Percentiles rank a stretch among this genome's conserved stretches.
phyloP scores from a whole-genome alignment of 1,140 invertebrate genomes.

The Eumeta japonica region DNA sequence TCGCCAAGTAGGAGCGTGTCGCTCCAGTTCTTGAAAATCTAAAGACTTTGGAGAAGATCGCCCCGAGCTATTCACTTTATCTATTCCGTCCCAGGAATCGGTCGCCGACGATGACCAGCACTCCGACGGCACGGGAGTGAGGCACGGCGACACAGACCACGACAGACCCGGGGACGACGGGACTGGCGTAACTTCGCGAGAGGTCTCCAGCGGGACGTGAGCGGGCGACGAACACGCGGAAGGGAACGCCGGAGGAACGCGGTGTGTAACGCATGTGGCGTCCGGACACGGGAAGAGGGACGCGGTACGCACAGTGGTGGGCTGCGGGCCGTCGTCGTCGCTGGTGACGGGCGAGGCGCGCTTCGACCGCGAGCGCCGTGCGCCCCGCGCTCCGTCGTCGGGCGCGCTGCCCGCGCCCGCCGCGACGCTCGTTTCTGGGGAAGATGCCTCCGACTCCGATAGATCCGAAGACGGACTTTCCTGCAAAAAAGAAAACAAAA shows the following conservation, averaged over 20 bases:
- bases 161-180: too few species aligned
- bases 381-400: constrained; percentile 20
- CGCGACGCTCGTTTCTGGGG: constrained; percentile 38
- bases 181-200: too few species aligned
- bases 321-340: constrained; percentile 42
- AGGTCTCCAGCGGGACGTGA: neutral
- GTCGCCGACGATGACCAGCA: too few species aligned
- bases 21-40: too few species aligned
- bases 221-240: neutral
- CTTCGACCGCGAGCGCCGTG: constrained; percentile 29
- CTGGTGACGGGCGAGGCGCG: constrained; percentile 37
- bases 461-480: constrained; percentile 48
- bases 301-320: neutral
- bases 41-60: too few species aligned
- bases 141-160: too few species aligned
- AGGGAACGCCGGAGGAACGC: neutral
- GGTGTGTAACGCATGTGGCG: neutral
- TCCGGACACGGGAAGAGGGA: neutral
- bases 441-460: constrained; percentile 45
- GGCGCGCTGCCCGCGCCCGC: constrained; percentile 29
- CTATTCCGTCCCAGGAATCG: too few species aligned
- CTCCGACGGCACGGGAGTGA: too few species aligned
- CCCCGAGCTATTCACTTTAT: too few species aligned
- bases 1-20: too few species aligned
- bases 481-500: constrained; percentile 16